Conservation (phyloP, 2,888 invertebrate genomes). For the Archips crataeganus region DNA sequence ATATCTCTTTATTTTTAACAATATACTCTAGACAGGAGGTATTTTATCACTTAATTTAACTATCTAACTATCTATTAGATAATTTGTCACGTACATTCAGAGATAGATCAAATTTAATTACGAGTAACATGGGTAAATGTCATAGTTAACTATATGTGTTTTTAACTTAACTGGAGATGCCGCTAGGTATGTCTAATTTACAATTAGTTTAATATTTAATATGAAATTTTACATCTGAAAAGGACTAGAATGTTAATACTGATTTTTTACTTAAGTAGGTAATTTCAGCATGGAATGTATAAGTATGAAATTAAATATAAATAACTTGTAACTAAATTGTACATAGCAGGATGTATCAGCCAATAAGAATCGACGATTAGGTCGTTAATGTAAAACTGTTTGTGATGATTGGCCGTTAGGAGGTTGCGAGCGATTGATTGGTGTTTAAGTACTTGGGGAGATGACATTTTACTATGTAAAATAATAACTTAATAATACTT, state of each 20-base stretch:
- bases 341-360: no score
- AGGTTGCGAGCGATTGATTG: not conserved
- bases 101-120: conserved; percentile 53
- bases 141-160: conserved; percentile 8
- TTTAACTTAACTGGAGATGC: conserved; percentile 5
- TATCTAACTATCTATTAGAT: conserved; percentile 54
- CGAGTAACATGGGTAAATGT: conserved; percentile 18
- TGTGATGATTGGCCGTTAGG: not conserved
- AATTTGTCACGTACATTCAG: conserved; percentile 61
- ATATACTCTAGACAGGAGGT: conserved; percentile 83
- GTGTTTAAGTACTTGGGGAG: not conserved
- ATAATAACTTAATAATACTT: not conserved
- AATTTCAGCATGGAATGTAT: not conserved
- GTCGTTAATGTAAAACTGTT: not conserved
- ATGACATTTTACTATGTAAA: not conserved
- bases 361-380: not conserved
- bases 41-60: conserved; percentile 69
- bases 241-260: conserved; percentile 37
- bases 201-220: conserved; percentile 7
- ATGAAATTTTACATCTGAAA: conserved; percentile 22
- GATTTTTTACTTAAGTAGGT: not conserved
- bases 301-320: not conserved
- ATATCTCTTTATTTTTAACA: conserved; percentile 83
- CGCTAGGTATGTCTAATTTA: conserved; percentile 6
- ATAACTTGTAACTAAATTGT: not conserved